Evolutionary conservation across 2,113 vertebrate genomes (phyloP).

Genomic region (Nothoprocta pentlandii): DNA sequence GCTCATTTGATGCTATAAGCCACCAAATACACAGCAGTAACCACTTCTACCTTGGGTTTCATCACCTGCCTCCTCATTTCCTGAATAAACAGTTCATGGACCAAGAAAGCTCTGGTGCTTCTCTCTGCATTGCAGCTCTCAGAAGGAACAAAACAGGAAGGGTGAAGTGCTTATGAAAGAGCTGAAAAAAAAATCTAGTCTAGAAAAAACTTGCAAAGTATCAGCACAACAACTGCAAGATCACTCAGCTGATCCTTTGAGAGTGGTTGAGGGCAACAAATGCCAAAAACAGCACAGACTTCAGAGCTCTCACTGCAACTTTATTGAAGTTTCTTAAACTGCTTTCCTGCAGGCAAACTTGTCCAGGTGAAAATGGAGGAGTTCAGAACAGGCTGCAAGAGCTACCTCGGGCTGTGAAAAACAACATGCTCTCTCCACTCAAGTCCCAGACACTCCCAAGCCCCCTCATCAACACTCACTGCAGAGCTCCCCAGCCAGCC

Average conservation of each 20-base stretch:
- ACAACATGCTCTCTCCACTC: background rate
- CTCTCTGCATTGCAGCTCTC: background rate
- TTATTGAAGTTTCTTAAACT: background rate
- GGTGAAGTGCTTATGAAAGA: background rate
- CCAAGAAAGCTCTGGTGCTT: slow-evolving; percentile 8
- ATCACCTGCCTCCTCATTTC: slow-evolving; percentile 44
- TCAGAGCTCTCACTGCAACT: background rate
- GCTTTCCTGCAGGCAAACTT: background rate
- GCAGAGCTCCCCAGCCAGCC: background rate
- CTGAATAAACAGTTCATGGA: background rate
- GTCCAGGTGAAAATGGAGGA: background rate
- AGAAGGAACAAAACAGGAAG: background rate
- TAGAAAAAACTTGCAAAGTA: background rate
- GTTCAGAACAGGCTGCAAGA: background rate
- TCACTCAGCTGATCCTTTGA: background rate
- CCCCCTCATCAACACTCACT: background rate
- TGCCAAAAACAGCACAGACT: background rate
- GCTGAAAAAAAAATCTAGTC: background rate
- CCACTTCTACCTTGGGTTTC: slow-evolving; percentile 10
- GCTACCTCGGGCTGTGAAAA: background rate
- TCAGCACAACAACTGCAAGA: background rate
- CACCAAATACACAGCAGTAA: background rate
- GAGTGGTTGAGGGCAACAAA: background rate
- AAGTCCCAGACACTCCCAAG: background rate
- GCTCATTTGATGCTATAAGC: background rate